These are phyloP conservation scores for Hoplodrina ambigua DNA, from an alignment of 2,888 invertebrate genomes.

Conservation along the genomic window DNA sequence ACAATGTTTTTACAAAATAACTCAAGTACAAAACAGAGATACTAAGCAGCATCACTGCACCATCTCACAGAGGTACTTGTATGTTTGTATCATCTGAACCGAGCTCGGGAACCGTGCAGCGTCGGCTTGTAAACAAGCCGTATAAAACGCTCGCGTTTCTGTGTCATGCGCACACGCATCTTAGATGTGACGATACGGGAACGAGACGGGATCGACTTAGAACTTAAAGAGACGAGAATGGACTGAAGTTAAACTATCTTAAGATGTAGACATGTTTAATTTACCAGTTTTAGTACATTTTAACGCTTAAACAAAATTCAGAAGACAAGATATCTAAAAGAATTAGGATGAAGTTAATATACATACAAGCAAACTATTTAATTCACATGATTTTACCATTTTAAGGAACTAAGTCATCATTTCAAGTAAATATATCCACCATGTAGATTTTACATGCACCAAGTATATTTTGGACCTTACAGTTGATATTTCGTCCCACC, in stretches of 20 bases:
- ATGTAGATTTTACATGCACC: no score
- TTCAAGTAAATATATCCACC: no score
- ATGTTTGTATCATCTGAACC: conserved; percentile 41
- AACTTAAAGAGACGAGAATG: background rate
- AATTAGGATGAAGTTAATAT: no score
- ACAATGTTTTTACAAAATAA: conserved; percentile 11
- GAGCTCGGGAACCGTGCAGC: conserved; percentile 52
- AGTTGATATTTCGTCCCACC: background rate
- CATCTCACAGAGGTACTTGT: conserved; percentile 42
- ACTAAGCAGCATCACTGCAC: conserved; percentile 40
- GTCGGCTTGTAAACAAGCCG: conserved; percentile 64
- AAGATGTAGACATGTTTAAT: background rate
- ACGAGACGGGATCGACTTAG: conserved; percentile 35
- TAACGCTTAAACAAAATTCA: background rate
- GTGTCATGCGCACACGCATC: conserved; percentile 57
- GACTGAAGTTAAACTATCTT: no score
- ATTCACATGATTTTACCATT: no score
- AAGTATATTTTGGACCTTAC: background rate
- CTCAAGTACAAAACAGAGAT: conserved; percentile 20
- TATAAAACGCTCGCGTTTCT: conserved; percentile 64
- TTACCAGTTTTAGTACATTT: background rate
- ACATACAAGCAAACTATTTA: no score
- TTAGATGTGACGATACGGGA: conserved; percentile 34
- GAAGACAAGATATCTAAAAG: no score
- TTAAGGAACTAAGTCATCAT: no score